Evolutionary conservation across 2,113 vertebrate species (phyloP).

Genomic region (Prunella himalayana): DNA sequence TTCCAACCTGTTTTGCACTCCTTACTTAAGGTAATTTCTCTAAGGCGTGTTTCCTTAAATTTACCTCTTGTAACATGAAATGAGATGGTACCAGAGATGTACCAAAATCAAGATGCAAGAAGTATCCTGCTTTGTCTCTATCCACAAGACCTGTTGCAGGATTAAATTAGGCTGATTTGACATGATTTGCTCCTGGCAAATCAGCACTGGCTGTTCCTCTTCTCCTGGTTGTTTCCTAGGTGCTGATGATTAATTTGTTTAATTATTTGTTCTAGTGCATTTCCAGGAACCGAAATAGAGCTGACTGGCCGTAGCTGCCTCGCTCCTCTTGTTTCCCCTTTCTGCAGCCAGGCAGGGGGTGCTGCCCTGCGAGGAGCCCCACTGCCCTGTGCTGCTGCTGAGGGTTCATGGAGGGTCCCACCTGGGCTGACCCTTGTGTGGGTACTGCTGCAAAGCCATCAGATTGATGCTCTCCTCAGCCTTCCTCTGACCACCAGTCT

Average conservation of each 20-base stretch:
- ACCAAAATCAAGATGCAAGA: neutral
- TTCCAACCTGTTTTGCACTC: neutral
- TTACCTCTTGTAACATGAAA: neutral
- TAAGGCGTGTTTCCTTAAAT: neutral
- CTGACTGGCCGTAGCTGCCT: neutral
- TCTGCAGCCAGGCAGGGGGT: neutral
- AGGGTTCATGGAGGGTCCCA: neutral
- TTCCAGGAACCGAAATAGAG: slow-evolving; percentile 31
- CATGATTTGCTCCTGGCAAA: slow-evolving; percentile 30
- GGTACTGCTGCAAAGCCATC: neutral
- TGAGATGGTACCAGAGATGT: neutral
- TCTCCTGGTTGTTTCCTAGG: slow-evolving; percentile 50
- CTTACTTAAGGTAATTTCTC: neutral
- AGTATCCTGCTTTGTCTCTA: neutral
- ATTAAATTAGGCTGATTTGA: slow-evolving; percentile 46
- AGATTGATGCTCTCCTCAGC: neutral
- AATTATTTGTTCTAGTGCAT: slow-evolving; percentile 57
- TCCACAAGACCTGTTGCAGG: neutral
- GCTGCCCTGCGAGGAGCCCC: accelerated
- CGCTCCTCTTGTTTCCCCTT: neutral
- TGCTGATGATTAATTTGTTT: slow-evolving; percentile 47
- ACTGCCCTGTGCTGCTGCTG: accelerated
- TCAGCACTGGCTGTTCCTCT: slow-evolving; percentile 21
- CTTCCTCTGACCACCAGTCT: neutral
- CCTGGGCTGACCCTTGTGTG: neutral